Evolutionary conservation across 2,113 vertebrate genomes (phyloP).

Genomic region (Sceloporus tristichus): DNA sequence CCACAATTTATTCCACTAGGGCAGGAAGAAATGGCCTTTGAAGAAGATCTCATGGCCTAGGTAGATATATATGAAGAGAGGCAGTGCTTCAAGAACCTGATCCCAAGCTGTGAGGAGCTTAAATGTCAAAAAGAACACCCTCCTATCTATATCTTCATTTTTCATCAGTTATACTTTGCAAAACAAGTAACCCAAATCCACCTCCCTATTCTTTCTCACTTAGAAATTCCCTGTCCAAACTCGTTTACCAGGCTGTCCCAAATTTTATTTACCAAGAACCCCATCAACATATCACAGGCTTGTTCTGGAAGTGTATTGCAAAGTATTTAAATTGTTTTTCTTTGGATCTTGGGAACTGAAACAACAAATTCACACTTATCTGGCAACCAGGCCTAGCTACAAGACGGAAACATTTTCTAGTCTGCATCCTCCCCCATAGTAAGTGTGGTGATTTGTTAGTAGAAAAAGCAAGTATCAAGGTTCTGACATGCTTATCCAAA

Average conservation of each 20-base stretch:
- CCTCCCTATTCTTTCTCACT: not conserved
- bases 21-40: not conserved
- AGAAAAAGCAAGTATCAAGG: not conserved
- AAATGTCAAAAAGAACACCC: not conserved
- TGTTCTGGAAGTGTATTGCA: not conserved
- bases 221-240: slow-evolving; percentile 2
- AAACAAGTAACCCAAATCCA: not conserved
- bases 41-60: not conserved
- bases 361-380: not conserved
- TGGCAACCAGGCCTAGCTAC: not conserved
- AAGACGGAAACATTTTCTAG: not conserved
- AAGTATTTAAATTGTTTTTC: slow-evolving; percentile 1
- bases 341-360: not conserved
- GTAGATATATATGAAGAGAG: not conserved
- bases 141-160: not conserved
- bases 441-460: not conserved
- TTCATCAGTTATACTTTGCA: not conserved
- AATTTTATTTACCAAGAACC: not conserved
- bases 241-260: slow-evolving; percentile 23
- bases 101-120: not conserved
- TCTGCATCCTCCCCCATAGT: not conserved
- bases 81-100: not conserved
- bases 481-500: not conserved
- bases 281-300: slow-evolving; percentile 5
- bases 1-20: not conserved